Base-by-base conservation (phyloP, 2,797 vertebrate genomes). In the Heteromormyrus szaboi region DNA sequence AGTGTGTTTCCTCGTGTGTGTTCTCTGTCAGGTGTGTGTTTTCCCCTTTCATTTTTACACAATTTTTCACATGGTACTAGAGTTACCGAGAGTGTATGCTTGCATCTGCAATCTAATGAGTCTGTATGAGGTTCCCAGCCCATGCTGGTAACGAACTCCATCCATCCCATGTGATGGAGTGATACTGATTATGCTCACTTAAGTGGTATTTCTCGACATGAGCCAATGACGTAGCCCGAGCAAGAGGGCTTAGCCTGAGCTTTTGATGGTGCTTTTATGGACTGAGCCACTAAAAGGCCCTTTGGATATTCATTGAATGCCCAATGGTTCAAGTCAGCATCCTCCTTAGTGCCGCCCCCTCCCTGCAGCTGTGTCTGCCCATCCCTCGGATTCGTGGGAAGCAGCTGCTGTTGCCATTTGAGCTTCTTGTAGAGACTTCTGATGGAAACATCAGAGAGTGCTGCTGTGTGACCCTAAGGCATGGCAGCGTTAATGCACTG, bases 331-430 rank as follows among this genome's bases (percentile, higher is more conserved):
- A n/a, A 46, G 41, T 81, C 76, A 9, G 76, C 41, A 46, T 81
- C 76, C 17, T 81, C 19, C 76, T 81, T 22, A 46, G 8, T 65
- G 25, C 25, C 62, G 2, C 76, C 76, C 37, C 19, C 76, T 54
- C 22, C 85, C 14, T 33, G 25, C 29, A 86, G 85, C 51, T 56
- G 85, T 56, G 53, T 54, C 53, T 59, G 85, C 53, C 53, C 51
- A 51, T 86, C 50, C 50, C 85, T 86, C 9, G 2, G 51, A 56
- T 56, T 51, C 85, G 33, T 54, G 85, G 85, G 85, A 56, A 56
- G 53, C 50, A 54, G 85, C 51, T 86, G 85, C 85, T 37, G 11
- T 37, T 54, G 85, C 85, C 85, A 86, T 54, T 86, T 56, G 29
- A 37, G 85, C 83, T 33, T 53, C 50, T 85, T 53, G 25, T 85